Conservation (phyloP, 1,140 invertebrate genomes). For the Cydia fagiglandana region DNA sequence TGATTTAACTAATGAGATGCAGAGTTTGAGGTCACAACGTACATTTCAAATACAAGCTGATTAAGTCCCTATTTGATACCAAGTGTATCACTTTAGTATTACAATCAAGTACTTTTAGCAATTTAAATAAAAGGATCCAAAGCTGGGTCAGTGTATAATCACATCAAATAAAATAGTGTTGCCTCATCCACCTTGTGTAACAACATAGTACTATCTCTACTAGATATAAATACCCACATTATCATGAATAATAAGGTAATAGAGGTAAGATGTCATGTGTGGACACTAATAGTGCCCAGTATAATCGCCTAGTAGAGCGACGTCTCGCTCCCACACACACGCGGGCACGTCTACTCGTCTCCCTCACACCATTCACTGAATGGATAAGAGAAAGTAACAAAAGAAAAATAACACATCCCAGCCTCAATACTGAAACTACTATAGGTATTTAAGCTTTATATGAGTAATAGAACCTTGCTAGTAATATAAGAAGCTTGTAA, state of each 20-base stretch:
- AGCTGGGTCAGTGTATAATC: conserved; percentile 36
- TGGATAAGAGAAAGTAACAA: conserved; percentile 77
- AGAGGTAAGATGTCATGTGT: conserved; percentile 51
- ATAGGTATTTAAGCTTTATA: background rate
- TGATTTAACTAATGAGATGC: background rate
- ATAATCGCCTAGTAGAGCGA: conserved; percentile 55
- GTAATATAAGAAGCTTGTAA: background rate
- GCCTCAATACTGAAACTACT: conserved; percentile 52
- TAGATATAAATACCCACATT: conserved; percentile 5
- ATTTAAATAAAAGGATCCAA: conserved; percentile 34
- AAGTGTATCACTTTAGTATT: conserved; percentile 37
- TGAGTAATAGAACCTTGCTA: background rate
- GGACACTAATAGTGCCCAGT: conserved; percentile 45
- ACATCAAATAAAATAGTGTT: background rate
- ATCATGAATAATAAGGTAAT: conserved; percentile 37
- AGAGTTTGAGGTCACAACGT: conserved; percentile 8
- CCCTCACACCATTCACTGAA: conserved; percentile 71
- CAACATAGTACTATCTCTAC: background rate
- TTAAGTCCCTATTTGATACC: background rate
- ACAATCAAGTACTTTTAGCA: conserved; percentile 35
- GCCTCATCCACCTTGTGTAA: background rate
- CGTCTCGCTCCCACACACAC: conserved; percentile 53
- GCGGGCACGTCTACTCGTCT: conserved; percentile 48
- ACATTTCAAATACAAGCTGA: background rate
- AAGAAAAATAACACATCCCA: conserved; percentile 72